Evolutionary conservation across 1,140 invertebrate species (phyloP), one percentile per base, ranked within the genome.

Genomic region (Caerostris darwini): DNA sequence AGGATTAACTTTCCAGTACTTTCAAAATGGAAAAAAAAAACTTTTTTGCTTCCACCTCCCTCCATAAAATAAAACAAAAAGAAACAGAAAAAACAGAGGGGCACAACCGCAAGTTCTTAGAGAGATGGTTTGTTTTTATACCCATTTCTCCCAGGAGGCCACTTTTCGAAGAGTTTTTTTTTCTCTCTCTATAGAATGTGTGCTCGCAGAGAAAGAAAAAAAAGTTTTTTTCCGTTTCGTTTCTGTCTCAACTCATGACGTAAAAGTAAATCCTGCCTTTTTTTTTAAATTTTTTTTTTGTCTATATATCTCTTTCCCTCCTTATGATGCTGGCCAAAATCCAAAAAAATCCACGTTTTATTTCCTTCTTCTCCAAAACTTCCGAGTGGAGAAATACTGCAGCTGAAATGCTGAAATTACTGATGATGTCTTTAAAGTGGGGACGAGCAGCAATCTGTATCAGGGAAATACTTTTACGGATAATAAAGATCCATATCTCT

Each of bases 251-350:
- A 50, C 5, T 5, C 12, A 50, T 12, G 10, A 77, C 10, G 50
- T 50, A 77, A 12, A 4, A 50, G 7, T 50, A 19, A 71, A 34
- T 71, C 7, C 53, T 34, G 34, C 2, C 2, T 34, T 34, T 34
- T 34, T 34, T 34, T 34, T 34, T 34, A n/a, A n/a, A n/a, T 34
- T 34, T 34, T 34, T 34, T 34, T 34, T 0, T 34, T 34, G 0
- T 34, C 12, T 50, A 7, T 34, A n/a, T 34, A 5, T 53, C 10
- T 77, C 10, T 5, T 19, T 53, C 50, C 53, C 71, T 12, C 53
- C 69, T 64, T 64, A 67, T 77, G 71, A 77, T 53, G 71, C 50
- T 77, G 71, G 71, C 34, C 14, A 50, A 77, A 77, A 77, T 77
- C 71, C 71, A 77, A 50, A 50, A 77, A 34, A 34, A 34, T n/a